phyloP scores from a whole-genome alignment of 2,888 invertebrate genomes.

The Monochamus alternatus region DNA sequence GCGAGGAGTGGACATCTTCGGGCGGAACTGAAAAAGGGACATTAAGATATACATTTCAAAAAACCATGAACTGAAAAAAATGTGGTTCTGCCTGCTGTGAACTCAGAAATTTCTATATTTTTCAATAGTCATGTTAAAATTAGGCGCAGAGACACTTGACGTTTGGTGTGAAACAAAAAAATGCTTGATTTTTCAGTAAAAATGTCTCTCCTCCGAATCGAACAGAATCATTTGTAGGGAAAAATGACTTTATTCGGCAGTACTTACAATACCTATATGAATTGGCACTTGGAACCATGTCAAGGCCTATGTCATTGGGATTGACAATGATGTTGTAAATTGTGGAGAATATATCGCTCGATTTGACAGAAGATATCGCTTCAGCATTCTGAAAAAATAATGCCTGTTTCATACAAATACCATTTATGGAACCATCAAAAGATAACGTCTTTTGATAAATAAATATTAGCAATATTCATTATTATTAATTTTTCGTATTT shows the following conservation, averaged over 20 bases:
- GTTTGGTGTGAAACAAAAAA: too few relatives aligned
- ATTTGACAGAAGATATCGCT: conserved; percentile 76
- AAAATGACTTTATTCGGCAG: neutral
- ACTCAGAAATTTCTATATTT: neutral
- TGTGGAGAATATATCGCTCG: conserved; percentile 78
- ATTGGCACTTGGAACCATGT: conserved; percentile 42
- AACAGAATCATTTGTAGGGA: too few relatives aligned
- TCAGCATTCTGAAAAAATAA: conserved; percentile 57
- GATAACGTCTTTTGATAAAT: neutral
- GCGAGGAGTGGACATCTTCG: conserved; percentile 73
- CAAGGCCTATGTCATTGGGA: conserved; percentile 47
- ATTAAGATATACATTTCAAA: conserved; percentile 3
- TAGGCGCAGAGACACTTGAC: too few relatives aligned
- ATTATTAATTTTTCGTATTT: too few relatives aligned
- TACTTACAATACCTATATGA: conserved; percentile 51
- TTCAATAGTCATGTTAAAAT: too few relatives aligned
- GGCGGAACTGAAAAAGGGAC: conserved; percentile 67
- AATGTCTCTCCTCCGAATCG: too few relatives aligned
- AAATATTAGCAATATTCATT: neutral
- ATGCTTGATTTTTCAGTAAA: too few relatives aligned
- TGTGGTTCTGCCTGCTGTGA: neutral
- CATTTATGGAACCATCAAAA: too few relatives aligned
- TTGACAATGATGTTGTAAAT: conserved; percentile 58
- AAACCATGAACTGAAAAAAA: neutral
- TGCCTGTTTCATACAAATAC: neutral